Base-by-base conservation (phyloP, 2,113 vertebrate species). In the Xenopus laevis region DNA sequence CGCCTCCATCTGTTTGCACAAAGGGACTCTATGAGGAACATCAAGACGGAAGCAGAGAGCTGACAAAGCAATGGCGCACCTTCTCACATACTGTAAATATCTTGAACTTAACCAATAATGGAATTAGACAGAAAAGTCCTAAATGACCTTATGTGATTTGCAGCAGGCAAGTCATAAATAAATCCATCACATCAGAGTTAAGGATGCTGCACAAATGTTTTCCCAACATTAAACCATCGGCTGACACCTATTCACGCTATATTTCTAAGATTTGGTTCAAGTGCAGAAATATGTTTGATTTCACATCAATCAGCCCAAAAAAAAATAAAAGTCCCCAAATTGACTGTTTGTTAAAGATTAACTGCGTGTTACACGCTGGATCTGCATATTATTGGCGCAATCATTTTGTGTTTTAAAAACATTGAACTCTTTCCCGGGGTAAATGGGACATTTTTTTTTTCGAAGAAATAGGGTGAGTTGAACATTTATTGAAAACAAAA, bases 401-500 rank as follows among this genome's bases (percentile, higher is more conserved):
- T 40, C 33, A 40, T 40, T 40, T 40, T 3, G 33, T 40, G 33
- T 4, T 50, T 50, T 50, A 50, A 50, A 50, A 50, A 47, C 13
- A 9, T 33, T 33, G 4, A 47, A 50, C 33, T 40, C 33, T 40
- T 40, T 50, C 47, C 6, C 13, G 9, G 46, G 2, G 46, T 5
- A 16, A n/a, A n/a, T 30, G 8, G 13, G 0, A 0, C 23, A 74
- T 81, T 85, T 86, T 79, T 63, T 77, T 27, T 27, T 80, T 75
- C 70, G 52, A 80, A 44, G 10, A 83, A 76, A 71, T 50, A 78
- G 79, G 79, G 63, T 10, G 80, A 74, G 76, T 71, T 79, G 78
- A 81, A 77, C 27, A 59, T 81, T 83, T 77, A 78, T 46, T 16
- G 53, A n/a, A 55, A 55, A 55, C 10, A 8, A 47, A 83, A 68